These are phyloP conservation scores for Hirudo medicinalis DNA, from an alignment of 1,140 invertebrate species.

Conservation along the genomic window DNA sequence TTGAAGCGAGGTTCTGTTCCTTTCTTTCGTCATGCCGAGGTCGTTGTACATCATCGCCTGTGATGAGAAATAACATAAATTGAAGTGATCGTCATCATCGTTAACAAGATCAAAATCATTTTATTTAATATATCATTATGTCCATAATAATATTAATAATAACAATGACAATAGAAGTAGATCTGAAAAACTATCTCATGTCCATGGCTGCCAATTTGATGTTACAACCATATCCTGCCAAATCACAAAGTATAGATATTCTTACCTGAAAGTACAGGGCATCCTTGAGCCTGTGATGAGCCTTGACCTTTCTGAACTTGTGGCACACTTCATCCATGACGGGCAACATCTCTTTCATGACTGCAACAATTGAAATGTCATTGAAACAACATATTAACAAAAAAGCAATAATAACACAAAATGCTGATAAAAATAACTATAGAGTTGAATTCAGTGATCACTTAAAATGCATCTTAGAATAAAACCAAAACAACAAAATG, in stretches of 20 bases:
- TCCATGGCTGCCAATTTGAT: too few species aligned
- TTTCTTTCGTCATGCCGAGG: not conserved
- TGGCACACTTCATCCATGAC: not conserved
- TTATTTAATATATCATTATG: not conserved
- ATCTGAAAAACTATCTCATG: too few species aligned
- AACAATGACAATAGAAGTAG: too few species aligned
- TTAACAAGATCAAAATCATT: not conserved
- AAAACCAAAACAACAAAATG: too few species aligned
- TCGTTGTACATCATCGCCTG: slow-evolving; percentile 9
- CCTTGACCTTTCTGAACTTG: not conserved
- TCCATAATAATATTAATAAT: not conserved
- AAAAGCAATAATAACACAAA: too few species aligned
- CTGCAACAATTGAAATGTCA: too few species aligned
- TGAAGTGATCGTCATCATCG: not conserved
- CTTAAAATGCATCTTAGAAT: too few species aligned
- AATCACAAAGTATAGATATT: not conserved
- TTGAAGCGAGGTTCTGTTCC: not conserved
- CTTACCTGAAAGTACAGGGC: not conserved
- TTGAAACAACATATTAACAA: too few species aligned
- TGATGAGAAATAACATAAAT: not conserved
- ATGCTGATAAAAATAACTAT: too few species aligned
- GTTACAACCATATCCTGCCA: too few species aligned
- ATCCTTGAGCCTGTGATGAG: slow-evolving; percentile 1
- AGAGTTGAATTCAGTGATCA: too few species aligned
- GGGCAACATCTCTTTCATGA: not conserved